Evolutionary conservation across 2,888 invertebrate genomes (phyloP), one percentile per base, ranked within the genome.

Genomic region (Aleiodes testaceus): DNA sequence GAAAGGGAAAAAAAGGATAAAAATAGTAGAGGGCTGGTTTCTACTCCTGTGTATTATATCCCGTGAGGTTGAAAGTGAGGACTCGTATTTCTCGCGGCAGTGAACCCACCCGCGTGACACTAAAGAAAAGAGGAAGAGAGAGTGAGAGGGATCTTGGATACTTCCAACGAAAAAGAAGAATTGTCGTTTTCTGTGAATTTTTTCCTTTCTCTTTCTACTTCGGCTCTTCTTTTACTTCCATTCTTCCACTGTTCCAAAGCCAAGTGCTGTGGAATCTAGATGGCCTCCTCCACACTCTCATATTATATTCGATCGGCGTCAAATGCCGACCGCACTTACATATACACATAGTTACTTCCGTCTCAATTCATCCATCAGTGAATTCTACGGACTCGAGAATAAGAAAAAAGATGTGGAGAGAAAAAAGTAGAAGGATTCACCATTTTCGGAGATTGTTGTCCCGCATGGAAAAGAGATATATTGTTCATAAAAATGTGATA

Each of bases 221-320:
- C 7, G 30, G 42, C 42, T 42, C 44, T n/a, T 20, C 7, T 45
- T 20, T 63, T 45, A 16, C 12, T 14, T n/a, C 42, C 30, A 18
- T 69, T 65, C 70, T 75, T 36, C 53, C 67, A 66, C 59, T 6
- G 30, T 44, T 47, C 64, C 70, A 72, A 74, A 53, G 72, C 63
- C 45, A 63, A 53, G 55, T 68, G 66, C 73, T 73, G 78, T 77
- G 69, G 73, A 72, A 73, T 73, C 75, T 71, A 36, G 36, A 36
- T 36, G 36, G 30, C 55, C 30, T 3, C 14, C 18, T 7, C 30
- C n/a, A 14, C 44, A n/a, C 18, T 66, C n/a, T 44, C 36, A 9
- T 36, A 36, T 36, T 36, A 36, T 36, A 36, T 36, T 16, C 16
- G n/a, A 5, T 30, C 14, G 9, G 20, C 53, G 22, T 30, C 53